Base-by-base conservation (phyloP, 2,797 vertebrate species). In the Crax fasciolata region DNA sequence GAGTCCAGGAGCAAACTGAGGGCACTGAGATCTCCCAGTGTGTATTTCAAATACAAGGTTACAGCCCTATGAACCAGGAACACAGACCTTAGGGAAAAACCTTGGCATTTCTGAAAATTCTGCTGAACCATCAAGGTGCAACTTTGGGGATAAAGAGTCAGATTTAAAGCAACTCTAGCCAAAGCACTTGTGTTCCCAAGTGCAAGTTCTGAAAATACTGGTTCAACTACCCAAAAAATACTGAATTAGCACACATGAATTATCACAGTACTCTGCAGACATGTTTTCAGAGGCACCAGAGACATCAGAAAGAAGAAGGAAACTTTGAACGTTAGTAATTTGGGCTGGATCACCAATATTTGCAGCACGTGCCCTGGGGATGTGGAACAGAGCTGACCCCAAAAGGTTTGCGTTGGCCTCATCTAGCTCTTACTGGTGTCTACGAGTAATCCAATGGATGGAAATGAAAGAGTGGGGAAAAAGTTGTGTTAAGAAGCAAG, bases 261-360 rank as follows among this genome's bases (percentile, higher is more conserved):
- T 89, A 77, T 46, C 59, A 57, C 87, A 57, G 79, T 32, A 71
- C 41, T 88, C 85, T 71, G 77, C 66, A 93, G 92, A 76, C 24
- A 2, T 44, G 49, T 67, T 91, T 95, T 96, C 85, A 96, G 96
- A 80, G 80, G 76, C 91, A 97, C 96, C 89, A 89, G 81, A 96
- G 57, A 95, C 55, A 75, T 86, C 73, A 97, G 97, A 96, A 96
- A 95, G 95, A 87, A 93, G 90, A 96, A 1, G 9, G 92, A 78
- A 95, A 94, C 87, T 93, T 49, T 88, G 94, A 94, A 90, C 87
- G 74, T 79, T 10, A 73, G 74, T 76, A 89, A 94, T 87, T 84
- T 88, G 90, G 91, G 68, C 85, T 91, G 76, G 82, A 84, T 94
- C 67, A 35, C 87, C 55, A 76, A 57, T 84, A 85, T 82, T 79